Conservation (phyloP, 2,888 invertebrate species). For the Amphipyra berbera region DNA sequence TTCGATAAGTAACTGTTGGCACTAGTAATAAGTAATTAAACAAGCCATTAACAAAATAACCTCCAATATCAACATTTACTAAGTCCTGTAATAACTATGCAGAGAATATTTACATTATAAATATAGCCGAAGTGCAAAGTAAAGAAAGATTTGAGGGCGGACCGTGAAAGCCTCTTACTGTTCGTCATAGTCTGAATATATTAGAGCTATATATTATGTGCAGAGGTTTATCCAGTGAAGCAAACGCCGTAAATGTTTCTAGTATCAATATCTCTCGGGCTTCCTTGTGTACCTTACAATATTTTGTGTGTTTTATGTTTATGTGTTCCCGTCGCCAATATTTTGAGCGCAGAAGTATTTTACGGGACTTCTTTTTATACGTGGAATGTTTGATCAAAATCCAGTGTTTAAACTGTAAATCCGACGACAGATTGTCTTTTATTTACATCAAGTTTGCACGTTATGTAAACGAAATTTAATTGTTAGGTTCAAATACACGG, state of each 20-base stretch:
- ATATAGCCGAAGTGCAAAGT: constrained; percentile 39
- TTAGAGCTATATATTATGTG: constrained; percentile 60
- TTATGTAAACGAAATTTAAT: background rate
- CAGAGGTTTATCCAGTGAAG: constrained; percentile 56
- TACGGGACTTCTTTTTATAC: constrained; percentile 39
- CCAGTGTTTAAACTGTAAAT: constrained; percentile 18
- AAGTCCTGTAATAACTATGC: constrained; percentile 17
- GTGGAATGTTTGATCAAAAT: constrained; percentile 45
- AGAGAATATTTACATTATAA: constrained; percentile 31
- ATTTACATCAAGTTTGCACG: constrained; percentile 1
- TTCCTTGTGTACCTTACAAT: constrained; percentile 54
- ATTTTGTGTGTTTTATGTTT: constrained; percentile 58
- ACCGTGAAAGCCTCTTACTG: constrained; percentile 65
- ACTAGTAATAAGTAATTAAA: background rate
- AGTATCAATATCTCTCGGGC: constrained; percentile 57
- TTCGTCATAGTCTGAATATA: constrained; percentile 74
- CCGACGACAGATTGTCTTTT: constrained; percentile 25
- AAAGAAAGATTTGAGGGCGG: constrained; percentile 61
- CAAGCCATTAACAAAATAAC: background rate
- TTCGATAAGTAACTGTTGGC: too few relatives aligned
- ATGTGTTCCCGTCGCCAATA: constrained; percentile 43
- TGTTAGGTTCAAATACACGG: background rate
- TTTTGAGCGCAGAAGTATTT: constrained; percentile 51
- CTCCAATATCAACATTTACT: constrained; percentile 1
- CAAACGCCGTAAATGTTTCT: constrained; percentile 57